Base-by-base conservation (phyloP, 1,140 invertebrate species). In the Dysdera silvatica region DNA sequence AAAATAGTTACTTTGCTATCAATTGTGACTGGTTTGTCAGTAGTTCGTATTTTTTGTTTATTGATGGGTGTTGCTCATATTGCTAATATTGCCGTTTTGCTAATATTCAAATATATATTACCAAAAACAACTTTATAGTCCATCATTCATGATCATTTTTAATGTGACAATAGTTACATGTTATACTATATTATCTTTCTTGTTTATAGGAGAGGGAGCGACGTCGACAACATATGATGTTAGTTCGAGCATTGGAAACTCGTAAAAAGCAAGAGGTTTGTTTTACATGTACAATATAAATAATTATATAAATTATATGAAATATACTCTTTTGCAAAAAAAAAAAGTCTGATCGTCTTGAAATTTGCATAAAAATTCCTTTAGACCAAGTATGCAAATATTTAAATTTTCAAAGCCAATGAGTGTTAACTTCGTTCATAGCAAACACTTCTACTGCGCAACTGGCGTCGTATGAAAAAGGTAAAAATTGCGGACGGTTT, bases 221-320 rank as follows among this genome's bases (percentile, higher is more conserved):
- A 72, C 80, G 90, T 71, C 80, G 91, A 40, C 91, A 95, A 74
- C 91, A 95, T 74, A 88, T 92, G 78, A 81, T 88, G 1, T 78
- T 95, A 35, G 87, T 97, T 20, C 85, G 91, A 29, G 87, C 90
- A 41, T 72, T 95, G 54, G 92, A 95, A 71, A 82, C 84, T 52
- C 82, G 91, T 4, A 84, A 91, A 60, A 85, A 77, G 58, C 86
- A 89, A 76, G 91, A 95, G 61, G 70, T 71, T 48, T 10, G n/a
- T 33, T 20, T 16, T 8, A 33, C 18, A 53, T 33, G 32, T 18
- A 23, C 35, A 48, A 48, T 10, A 1, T 20, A n/a, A 48, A 10
- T 48, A n/a, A 12, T 1, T n/a, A n/a, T n/a, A n/a, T n/a, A n/a
- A n/a, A 45, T 18, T 18, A 12, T 18, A 45, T 1, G 43, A 16